These are phyloP conservation scores for Amblyornis subalaris DNA, from an alignment of 2,113 vertebrate species.

Conservation along the genomic window DNA sequence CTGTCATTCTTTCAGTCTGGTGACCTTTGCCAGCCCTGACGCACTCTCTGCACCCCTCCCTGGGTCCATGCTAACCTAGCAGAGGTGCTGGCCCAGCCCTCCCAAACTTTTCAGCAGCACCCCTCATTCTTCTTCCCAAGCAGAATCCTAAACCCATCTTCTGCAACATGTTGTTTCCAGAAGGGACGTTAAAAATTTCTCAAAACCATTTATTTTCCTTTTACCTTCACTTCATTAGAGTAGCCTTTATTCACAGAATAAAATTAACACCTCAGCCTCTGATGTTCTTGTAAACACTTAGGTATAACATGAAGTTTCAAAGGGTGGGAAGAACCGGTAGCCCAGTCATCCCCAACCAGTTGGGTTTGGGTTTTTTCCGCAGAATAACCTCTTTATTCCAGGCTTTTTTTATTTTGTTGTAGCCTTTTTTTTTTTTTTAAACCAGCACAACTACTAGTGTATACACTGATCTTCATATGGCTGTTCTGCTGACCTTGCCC, in stretches of 20 bases:
- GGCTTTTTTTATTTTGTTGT: not conserved
- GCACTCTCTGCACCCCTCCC: not conserved
- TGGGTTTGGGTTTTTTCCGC: fast-evolving
- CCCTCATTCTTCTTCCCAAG: not conserved
- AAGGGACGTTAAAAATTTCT: not conserved
- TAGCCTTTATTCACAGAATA: not conserved
- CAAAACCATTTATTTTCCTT: not conserved
- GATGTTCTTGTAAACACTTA: not conserved
- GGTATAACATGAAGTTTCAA: not conserved
- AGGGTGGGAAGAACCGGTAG: not conserved
- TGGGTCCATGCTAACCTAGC: fast-evolving
- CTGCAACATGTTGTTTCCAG: not conserved
- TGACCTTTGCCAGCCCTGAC: fast-evolving
- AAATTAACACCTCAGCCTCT: not conserved
- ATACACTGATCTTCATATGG: not conserved
- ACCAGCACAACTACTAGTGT: not conserved
- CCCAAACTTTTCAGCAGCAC: not conserved
- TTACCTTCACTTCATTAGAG: not conserved
- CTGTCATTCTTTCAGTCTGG: not conserved
- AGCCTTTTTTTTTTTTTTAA: not conserved
- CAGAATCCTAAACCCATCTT: not conserved
- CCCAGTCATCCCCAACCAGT: not conserved
- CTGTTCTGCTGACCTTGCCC: not conserved
- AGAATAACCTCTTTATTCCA: not conserved
- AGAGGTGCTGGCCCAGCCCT: not conserved